Percentiles rank a stretch among this genome's conserved stretches.
phyloP scores from a whole-genome alignment of 1,140 invertebrate genomes.

The Monochamus saltuarius region DNA sequence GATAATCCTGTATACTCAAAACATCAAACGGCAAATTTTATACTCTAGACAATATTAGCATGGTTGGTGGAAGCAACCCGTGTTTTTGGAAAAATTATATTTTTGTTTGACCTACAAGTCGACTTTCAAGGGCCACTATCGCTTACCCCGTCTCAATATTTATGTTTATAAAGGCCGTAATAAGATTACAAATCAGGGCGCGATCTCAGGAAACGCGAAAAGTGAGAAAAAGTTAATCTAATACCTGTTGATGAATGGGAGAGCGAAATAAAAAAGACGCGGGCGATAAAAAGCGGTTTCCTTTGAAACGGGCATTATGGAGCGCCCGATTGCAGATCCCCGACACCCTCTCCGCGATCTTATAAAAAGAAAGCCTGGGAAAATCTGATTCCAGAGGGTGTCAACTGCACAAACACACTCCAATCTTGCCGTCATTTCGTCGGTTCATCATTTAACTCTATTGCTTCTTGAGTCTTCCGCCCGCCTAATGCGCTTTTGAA shows the following conservation, averaged over 20 bases:
- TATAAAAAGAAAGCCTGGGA: constrained; percentile 31
- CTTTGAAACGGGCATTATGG: constrained; percentile 32
- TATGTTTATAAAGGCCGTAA: constrained; percentile 4
- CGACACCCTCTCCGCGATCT: constrained; percentile 27
- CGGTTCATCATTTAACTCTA: constrained; percentile 30
- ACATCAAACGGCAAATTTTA: too few relatives aligned
- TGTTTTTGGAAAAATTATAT: too few relatives aligned
- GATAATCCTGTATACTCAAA: too few relatives aligned
- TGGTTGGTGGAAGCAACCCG: too few relatives aligned
- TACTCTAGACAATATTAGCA: too few relatives aligned
- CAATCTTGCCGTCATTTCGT: constrained; percentile 40
- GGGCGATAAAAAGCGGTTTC: constrained; percentile 37
- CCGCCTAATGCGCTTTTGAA: constrained; percentile 22
- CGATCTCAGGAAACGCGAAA: constrained; percentile 10
- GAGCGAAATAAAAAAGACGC: constrained; percentile 31
- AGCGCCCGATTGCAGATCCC: constrained; percentile 30
- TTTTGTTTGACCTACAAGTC: too few relatives aligned
- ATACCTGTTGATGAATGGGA: constrained; percentile 40
- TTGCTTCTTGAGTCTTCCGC: not conserved
- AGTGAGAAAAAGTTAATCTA: constrained; percentile 35
- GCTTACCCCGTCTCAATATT: too few relatives aligned
- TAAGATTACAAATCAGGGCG: constrained; percentile 10
- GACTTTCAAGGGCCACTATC: too few relatives aligned
- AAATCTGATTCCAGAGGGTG: constrained; percentile 44
- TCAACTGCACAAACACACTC: constrained; percentile 44